These are phyloP conservation scores for Todiramphus chloris DNA, from an alignment of 2,113 vertebrate genomes.

Conservation along the genomic window DNA sequence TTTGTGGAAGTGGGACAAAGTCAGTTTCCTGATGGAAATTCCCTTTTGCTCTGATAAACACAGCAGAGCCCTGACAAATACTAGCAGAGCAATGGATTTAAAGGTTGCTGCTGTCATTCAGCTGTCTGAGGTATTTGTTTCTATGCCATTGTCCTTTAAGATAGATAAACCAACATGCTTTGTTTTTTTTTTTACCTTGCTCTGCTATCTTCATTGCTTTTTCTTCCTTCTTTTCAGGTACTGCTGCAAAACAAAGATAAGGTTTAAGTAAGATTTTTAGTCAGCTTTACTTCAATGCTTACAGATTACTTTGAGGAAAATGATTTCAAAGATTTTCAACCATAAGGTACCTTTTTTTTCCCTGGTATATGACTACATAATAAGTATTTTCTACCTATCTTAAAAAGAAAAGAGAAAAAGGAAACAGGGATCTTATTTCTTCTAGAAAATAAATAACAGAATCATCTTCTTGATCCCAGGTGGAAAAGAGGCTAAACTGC, in stretches of 20 bases:
- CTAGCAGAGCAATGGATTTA: neutral
- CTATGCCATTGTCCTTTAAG: slow-evolving; percentile 22
- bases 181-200: slow-evolving; percentile 73
- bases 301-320: neutral
- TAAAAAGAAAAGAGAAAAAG: neutral
- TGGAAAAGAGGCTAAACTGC: neutral
- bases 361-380: neutral
- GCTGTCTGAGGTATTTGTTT: slow-evolving; percentile 33
- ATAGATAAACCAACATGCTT: slow-evolving; percentile 36
- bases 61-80: neutral
- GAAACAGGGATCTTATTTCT: neutral
- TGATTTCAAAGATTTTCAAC: neutral
- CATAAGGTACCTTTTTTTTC: neutral
- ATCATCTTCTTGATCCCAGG: neutral
- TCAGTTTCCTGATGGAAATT: neutral
- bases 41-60: neutral
- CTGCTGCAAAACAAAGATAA: slow-evolving; percentile 68
- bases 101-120: slow-evolving; percentile 21
- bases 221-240: slow-evolving; percentile 70
- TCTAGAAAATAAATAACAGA: neutral
- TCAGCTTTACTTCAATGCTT: neutral
- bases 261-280: slow-evolving; percentile 25
- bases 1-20: slow-evolving; percentile 3
- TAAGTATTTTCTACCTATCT: neutral
- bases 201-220: slow-evolving; percentile 62